Conservation (phyloP, 1,140 invertebrate species). For the Apis mellifera region DNA sequence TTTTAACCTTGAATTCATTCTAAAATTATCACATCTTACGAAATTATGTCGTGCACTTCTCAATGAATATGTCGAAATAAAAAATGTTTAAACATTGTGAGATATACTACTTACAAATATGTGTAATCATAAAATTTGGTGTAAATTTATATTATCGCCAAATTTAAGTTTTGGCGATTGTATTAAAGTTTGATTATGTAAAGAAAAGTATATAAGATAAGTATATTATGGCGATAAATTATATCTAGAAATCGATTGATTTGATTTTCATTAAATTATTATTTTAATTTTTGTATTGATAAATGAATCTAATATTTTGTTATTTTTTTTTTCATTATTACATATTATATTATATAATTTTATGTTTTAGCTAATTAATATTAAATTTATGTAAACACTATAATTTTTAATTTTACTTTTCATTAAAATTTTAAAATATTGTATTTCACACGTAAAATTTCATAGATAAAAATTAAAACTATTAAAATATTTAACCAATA, state of each 20-base stretch:
- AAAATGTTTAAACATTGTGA: constrained; percentile 8
- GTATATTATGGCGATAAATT: neutral
- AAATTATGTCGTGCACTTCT: constrained; percentile 45
- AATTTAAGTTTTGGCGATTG: neutral
- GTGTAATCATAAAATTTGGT: neutral
- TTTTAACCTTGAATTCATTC: constrained; percentile 67
- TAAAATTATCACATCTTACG: constrained; percentile 66
- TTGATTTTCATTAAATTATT: neutral
- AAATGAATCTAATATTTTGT: neutral
- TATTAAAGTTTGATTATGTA: neutral
- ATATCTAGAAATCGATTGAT: neutral
- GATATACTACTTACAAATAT: neutral
- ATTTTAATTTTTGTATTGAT: constrained; percentile 1
- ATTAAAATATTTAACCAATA: neutral
- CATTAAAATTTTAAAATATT: neutral
- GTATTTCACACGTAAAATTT: neutral
- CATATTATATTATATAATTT: neutral
- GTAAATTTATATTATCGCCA: neutral
- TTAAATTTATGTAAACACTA: neutral
- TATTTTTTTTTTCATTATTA: neutral
- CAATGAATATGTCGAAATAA: constrained; percentile 39
- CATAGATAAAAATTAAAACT: neutral
- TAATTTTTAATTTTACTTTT: neutral
- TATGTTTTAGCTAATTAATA: neutral
- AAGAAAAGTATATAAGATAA: neutral